phyloP scores from a whole-genome alignment of 2,888 invertebrate genomes.

The Parnassius smintheus region DNA sequence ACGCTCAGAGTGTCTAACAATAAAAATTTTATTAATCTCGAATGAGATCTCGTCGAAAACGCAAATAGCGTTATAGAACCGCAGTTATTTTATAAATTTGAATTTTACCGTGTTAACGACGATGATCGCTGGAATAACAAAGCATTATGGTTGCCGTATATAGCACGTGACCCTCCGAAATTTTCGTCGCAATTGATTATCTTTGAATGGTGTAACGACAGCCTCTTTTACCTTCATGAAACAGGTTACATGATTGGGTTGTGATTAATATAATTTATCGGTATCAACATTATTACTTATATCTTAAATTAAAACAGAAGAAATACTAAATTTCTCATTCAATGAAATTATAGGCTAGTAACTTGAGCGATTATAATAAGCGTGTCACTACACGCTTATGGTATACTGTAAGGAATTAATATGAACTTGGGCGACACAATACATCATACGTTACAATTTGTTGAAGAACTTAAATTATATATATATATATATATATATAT shows the following conservation, averaged over 20 bases:
- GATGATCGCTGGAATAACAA: slow-evolving; percentile 26
- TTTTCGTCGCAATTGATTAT: slow-evolving; percentile 24
- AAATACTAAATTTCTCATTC: too few relatives aligned
- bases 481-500: too few relatives aligned
- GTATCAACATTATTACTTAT: slow-evolving; percentile 4
- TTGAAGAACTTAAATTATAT: too few relatives aligned
- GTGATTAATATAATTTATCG: slow-evolving; percentile 17
- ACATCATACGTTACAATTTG: too few relatives aligned
- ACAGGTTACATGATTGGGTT: slow-evolving; percentile 13
- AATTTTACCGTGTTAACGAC: slow-evolving; percentile 34
- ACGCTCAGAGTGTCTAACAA: slow-evolving; percentile 46
- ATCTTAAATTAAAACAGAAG: not conserved
- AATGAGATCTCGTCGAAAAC: slow-evolving; percentile 49
- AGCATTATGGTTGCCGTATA: slow-evolving; percentile 13
- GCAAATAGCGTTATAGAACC: slow-evolving; percentile 47
- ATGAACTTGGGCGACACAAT: too few relatives aligned
- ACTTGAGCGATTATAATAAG: too few relatives aligned
- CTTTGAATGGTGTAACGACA: slow-evolving; percentile 19
- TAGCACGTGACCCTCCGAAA: slow-evolving; percentile 23
- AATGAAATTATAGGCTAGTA: too few relatives aligned
- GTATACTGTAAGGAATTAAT: too few relatives aligned
- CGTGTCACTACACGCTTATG: too few relatives aligned
- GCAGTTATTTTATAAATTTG: slow-evolving; percentile 54
- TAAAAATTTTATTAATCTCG: slow-evolving; percentile 67
- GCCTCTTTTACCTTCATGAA: slow-evolving; percentile 27